Conservation (phyloP, 2,888 invertebrate genomes). For the Drosophila meridiana region DNA sequence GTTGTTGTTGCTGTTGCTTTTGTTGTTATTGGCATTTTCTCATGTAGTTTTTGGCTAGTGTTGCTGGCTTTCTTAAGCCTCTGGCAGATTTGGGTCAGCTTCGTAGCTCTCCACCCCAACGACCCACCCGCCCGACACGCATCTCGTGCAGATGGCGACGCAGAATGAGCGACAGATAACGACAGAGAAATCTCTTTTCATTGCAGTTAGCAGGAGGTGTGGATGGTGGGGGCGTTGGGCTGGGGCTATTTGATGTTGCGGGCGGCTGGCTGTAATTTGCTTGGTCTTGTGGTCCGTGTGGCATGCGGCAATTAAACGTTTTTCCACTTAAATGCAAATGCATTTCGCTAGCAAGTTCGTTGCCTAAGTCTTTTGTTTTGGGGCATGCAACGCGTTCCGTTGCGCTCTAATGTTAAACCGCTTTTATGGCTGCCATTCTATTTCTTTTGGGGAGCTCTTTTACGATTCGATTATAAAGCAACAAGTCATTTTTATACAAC, state of each 20-base stretch:
- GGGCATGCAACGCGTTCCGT: slow-evolving; percentile 52
- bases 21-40: slow-evolving; percentile 31
- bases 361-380: slow-evolving; percentile 62
- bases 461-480: slow-evolving; percentile 77
- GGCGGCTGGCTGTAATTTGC: slow-evolving; percentile 19
- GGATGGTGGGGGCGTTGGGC: neutral
- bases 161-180: slow-evolving; percentile 48
- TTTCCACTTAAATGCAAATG: slow-evolving; percentile 35
- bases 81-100: slow-evolving; percentile 61
- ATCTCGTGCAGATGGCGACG: slow-evolving; percentile 45
- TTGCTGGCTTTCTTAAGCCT: slow-evolving; percentile 37
- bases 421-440: slow-evolving; percentile 35
- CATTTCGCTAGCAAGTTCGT: slow-evolving; percentile 45
- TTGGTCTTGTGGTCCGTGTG: slow-evolving; percentile 20
- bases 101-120: slow-evolving; percentile 24
- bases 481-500: slow-evolving; percentile 73
- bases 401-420: slow-evolving; percentile 35
- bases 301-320: slow-evolving; percentile 22
- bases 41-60: slow-evolving; percentile 35
- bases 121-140: slow-evolving; percentile 43
- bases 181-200: slow-evolving; percentile 49
- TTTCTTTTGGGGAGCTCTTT: slow-evolving; percentile 45
- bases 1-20: slow-evolving; percentile 30
- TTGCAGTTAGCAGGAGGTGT: neutral
- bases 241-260: neutral